Evolutionary conservation across 1,140 invertebrate genomes (phyloP), one percentile per base, ranked within the genome.

Genomic region (Anoplophora glabripennis): DNA sequence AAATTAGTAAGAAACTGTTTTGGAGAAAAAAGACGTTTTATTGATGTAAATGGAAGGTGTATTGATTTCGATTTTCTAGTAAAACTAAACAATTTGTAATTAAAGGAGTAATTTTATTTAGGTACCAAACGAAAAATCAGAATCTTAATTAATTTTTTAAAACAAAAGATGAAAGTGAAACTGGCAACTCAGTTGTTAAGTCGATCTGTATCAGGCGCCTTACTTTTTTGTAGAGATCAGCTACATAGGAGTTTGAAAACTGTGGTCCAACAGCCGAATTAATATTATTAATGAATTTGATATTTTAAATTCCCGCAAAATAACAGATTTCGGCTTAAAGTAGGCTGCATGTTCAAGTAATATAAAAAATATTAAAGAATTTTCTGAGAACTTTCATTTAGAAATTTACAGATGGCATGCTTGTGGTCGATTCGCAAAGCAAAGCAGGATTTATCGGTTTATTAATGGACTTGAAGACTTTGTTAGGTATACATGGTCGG

Each of bases 1-100:
- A 59, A 64, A 53, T 53, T 64, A 44, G 47, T 63, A 10, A 46
- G 55, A 28, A 63, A 63, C 47, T 37, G 17, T 37, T 53, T 62
- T 46, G 48, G 55, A 3, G 45, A 58, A 53, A 40, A 53, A 28
- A 55, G 45, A 47, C 33, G 5, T 8, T 37, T 46, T 57, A 42
- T 57, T 49, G 21, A 56, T 38, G 35, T 10, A 9, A 35, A 57
- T 57, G 54, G 44, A 10, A 38, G 12, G 10, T 15, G 40, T 5
- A 58, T 58, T 34, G 44, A 58, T 34, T 52, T 41, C n/a, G 3
- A 17, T 10, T 58, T 12, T 52, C 7, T 52, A 4, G n/a, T 41
- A 17, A 15, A 49, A 48, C 17, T 40, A 45, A 38, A 38, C 8
- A 54, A 28, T 28, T 42, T 54, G 15, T 9, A 46, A 47, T 9